These are phyloP conservation scores for Phorcus lineatus DNA, from an alignment of 2,888 invertebrate species.

Conservation along the genomic window DNA sequence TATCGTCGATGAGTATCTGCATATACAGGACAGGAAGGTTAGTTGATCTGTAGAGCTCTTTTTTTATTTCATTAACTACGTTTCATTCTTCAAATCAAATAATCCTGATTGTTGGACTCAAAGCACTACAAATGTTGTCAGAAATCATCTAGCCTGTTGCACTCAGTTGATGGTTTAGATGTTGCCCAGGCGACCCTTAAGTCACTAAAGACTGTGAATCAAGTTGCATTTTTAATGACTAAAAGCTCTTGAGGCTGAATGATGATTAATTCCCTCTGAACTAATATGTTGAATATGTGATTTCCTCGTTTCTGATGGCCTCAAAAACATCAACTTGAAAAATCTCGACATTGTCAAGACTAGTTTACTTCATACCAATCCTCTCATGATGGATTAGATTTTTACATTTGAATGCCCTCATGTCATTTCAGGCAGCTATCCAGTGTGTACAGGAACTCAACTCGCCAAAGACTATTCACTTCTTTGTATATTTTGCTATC, in stretches of 20 bases:
- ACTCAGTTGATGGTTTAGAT: too few species aligned
- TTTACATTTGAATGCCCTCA: not conserved
- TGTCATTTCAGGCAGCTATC: conserved; percentile 73
- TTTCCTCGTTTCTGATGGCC: conserved; percentile 13
- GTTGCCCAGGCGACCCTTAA: too few species aligned
- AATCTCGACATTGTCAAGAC: too few species aligned
- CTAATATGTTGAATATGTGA: not conserved
- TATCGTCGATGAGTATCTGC: conserved; percentile 78
- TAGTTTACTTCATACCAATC: not conserved
- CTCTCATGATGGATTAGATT: not conserved
- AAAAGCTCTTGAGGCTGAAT: not conserved
- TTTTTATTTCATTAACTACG: too few species aligned
- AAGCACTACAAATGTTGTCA: too few species aligned
- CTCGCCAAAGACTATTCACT: conserved; percentile 60
- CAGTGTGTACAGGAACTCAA: conserved; percentile 71
- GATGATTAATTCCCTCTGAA: not conserved
- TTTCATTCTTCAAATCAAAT: too few species aligned
- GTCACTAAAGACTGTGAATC: too few species aligned
- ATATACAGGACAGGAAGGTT: conserved; percentile 76
- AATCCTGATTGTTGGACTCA: too few species aligned
- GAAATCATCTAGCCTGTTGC: too few species aligned
- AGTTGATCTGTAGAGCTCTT: too few species aligned
- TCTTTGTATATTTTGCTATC: conserved; percentile 67
- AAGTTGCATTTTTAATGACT: too few species aligned
- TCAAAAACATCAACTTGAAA: not conserved